phyloP scores from a whole-genome alignment of 2,797 vertebrate genomes.

The Lepidocolaptes lacrymiger region DNA sequence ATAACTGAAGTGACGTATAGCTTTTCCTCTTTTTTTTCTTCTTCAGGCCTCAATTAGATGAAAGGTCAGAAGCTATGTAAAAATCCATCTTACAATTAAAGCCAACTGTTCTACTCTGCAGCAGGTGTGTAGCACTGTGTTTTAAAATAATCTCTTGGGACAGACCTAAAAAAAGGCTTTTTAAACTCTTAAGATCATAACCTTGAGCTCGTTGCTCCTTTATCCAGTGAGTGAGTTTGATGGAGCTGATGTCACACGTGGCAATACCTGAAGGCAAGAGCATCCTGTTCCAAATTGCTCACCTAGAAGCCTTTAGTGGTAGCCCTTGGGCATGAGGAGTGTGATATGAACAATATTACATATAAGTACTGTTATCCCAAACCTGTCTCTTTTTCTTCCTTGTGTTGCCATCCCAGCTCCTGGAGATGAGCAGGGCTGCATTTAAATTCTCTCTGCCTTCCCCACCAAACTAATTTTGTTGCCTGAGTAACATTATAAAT shows the following conservation, averaged over 20 bases:
- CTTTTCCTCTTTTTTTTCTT: constrained; percentile 50
- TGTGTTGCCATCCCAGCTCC: background rate
- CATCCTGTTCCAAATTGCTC: constrained; percentile 13
- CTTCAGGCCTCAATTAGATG: constrained; percentile 68
- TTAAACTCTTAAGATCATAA: constrained; percentile 52
- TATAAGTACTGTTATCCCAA: background rate
- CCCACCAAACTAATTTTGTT: constrained; percentile 27
- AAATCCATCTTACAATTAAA: constrained; percentile 72
- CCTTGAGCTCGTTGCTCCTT: constrained; percentile 47
- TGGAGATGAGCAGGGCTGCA: background rate
- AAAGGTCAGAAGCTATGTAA: constrained; percentile 72
- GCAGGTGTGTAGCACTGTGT: constrained; percentile 51
- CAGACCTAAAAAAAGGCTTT: constrained; percentile 53
- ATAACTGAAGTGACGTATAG: constrained; percentile 70
- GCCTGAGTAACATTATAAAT: constrained; percentile 31
- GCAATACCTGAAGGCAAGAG: constrained; percentile 23
- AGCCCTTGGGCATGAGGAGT: background rate
- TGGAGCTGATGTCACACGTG: constrained; percentile 28
- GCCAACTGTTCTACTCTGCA: constrained; percentile 53
- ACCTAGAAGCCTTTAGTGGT: background rate
- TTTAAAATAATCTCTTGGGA: constrained; percentile 69
- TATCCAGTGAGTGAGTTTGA: background rate
- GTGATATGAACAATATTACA: background rate
- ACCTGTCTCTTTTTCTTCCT: background rate
- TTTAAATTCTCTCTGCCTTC: constrained; percentile 10